phyloP scores from a whole-genome alignment of 2,888 invertebrate species.

The Patella caerulea region DNA sequence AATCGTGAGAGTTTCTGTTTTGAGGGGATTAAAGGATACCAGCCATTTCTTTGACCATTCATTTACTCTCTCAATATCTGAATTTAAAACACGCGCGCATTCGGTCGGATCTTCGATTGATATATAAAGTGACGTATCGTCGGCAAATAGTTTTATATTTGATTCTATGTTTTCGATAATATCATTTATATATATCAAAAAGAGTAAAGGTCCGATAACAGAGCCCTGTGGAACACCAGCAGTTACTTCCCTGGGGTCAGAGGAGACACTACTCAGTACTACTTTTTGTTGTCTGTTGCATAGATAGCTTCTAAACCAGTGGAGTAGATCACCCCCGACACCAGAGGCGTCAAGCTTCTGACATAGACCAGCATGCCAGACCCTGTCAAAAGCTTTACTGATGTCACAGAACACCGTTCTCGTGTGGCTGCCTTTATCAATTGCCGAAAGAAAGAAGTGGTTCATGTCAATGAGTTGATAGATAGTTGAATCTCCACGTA shows the following conservation, averaged over 20 bases:
- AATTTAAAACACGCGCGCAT: not conserved
- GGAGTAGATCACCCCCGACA: not conserved
- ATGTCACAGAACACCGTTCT: too few relatives aligned
- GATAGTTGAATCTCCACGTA: too few relatives aligned
- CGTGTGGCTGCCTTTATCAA: too few relatives aligned
- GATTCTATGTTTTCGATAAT: not conserved
- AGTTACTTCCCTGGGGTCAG: not conserved
- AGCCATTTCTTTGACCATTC: not conserved
- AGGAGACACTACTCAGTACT: not conserved
- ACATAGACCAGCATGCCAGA: not conserved
- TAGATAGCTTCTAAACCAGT: not conserved
- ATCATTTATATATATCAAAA: conserved; percentile 3
- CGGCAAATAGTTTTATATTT: not conserved
- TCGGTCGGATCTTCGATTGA: not conserved
- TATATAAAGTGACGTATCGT: conserved; percentile 2
- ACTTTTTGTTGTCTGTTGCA: not conserved
- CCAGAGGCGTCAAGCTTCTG: not conserved
- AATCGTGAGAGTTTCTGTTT: not conserved
- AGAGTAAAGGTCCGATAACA: not conserved
- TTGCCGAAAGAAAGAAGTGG: too few relatives aligned
- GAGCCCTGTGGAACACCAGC: conserved; percentile 11
- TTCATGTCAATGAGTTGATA: too few relatives aligned
- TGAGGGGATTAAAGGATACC: not conserved
- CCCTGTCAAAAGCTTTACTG: too few relatives aligned
- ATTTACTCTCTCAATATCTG: not conserved